Evolutionary conservation across 2,113 vertebrate species (phyloP).

Genomic region (Australoheros scitulus): DNA sequence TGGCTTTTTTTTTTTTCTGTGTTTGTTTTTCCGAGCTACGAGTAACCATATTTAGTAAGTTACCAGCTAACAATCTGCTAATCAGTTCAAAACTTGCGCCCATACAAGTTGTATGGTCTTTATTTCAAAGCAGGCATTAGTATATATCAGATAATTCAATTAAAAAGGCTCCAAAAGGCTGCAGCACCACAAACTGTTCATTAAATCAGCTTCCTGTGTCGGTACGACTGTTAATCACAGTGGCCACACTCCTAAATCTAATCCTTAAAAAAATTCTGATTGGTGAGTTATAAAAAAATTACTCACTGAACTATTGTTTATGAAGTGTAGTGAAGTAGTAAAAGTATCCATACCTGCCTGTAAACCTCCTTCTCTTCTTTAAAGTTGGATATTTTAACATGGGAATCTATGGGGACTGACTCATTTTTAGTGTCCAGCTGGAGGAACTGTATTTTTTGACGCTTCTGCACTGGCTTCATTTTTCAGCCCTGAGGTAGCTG

Average conservation of each 20-base stretch:
- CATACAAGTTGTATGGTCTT: neutral
- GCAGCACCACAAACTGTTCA: no score
- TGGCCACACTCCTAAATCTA: neutral
- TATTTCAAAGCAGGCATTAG: neutral
- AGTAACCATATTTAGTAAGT: neutral
- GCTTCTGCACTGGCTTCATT: neutral
- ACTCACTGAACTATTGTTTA: neutral
- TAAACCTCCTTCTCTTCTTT: neutral
- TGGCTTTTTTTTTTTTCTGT: accelerated
- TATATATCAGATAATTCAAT: neutral
- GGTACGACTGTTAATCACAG: neutral
- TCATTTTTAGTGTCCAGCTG: neutral
- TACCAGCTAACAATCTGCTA: neutral
- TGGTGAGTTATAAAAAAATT: no score
- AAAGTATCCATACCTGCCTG: neutral
- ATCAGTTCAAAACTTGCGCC: neutral
- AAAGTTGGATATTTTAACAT: neutral
- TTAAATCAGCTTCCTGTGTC: neutral
- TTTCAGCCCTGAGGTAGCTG: neutral
- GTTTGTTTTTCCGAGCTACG: neutral
- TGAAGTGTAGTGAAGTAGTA: neutral
- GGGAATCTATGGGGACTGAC: neutral
- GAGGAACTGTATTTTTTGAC: neutral
- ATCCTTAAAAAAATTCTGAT: neutral
- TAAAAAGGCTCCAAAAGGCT: no score